Percentiles rank a stretch among this genome's conserved stretches.
Conservation (phyloP, 2,888 invertebrate genomes). For the Chrysomela aeneicollis region DNA sequence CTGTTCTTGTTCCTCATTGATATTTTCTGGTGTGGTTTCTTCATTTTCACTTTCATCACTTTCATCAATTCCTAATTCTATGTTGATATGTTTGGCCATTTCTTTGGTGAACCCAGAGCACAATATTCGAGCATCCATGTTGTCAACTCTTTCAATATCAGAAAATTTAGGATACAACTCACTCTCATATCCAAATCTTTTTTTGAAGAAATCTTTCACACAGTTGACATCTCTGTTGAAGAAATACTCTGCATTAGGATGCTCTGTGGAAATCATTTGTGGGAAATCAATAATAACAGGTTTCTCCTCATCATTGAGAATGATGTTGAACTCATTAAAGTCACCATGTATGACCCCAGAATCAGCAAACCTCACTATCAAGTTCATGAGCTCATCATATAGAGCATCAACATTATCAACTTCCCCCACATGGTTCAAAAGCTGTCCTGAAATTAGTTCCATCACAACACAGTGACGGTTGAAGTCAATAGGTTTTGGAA, state of each 20-base stretch:
- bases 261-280: conserved; percentile 97
- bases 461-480: conserved; percentile 97
- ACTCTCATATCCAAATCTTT: conserved; percentile 80
- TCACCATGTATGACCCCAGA: conserved; percentile 98
- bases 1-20: conserved; percentile 25
- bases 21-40: conserved; percentile 33
- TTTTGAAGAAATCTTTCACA: conserved; percentile 88
- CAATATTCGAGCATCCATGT: conserved; percentile 86
- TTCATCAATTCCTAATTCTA: conserved; percentile 64
- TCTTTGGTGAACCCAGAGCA: conserved; percentile 90
- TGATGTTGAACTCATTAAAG: conserved; percentile 99
- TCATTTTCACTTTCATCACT: conserved; percentile 41
- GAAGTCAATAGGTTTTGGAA: conserved; percentile 93
- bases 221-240: conserved; percentile 96
- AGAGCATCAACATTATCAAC: conserved; percentile 76
- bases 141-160: conserved; percentile 80
- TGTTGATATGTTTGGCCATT: conserved; percentile 75
- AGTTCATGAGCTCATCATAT: conserved; percentile 93
- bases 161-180: conserved; percentile 78
- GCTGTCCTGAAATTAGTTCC: conserved; percentile 87
- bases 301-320: conserved; percentile 81
- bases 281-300: conserved; percentile 97
- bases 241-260: conserved; percentile 90
- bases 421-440: conserved; percentile 73
- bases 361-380: conserved; percentile 89